These are phyloP conservation scores for Drosophila pruinosa DNA, from an alignment of 1,140 invertebrate genomes.

Conservation along the genomic window DNA sequence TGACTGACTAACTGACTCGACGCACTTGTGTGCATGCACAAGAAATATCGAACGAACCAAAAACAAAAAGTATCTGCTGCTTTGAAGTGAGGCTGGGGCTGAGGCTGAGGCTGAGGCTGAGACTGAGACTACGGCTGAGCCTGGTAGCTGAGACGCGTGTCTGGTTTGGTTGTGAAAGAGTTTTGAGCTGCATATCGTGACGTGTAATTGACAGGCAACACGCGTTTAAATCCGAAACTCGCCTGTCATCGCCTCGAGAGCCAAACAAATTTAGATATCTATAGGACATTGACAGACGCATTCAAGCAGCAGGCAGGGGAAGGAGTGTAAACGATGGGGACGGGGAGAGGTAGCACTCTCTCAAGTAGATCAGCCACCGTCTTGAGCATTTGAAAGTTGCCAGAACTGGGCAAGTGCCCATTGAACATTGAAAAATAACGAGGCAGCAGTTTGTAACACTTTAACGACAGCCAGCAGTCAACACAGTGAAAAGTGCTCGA, in stretches of 20 bases:
- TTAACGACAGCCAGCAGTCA: background rate
- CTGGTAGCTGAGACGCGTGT: conserved; percentile 15
- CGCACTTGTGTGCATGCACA: background rate
- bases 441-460: conserved; percentile 5
- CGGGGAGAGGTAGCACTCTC: conserved; percentile 1
- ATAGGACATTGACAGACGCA: conserved; percentile 28
- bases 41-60: too few species aligned
- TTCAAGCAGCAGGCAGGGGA: background rate
- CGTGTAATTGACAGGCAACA: conserved; percentile 75
- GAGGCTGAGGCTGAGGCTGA: background rate
- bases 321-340: background rate
- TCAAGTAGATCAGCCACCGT: conserved; percentile 47
- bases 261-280: conserved; percentile 67
- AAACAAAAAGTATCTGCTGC: too few species aligned
- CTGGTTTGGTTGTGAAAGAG: conserved; percentile 52
- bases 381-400: conserved; percentile 23
- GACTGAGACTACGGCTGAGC: background rate
- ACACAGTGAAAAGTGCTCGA: conserved; percentile 4
- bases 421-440: background rate
- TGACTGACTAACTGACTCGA: background rate
- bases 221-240: conserved; percentile 56
- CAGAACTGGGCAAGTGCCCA: conserved; percentile 17
- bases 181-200: conserved; percentile 59
- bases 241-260: conserved; percentile 66
- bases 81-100: too few species aligned